These are phyloP conservation scores for Polydesmus complanatus DNA, from an alignment of 2,888 invertebrate genomes.

Conservation along the genomic window DNA sequence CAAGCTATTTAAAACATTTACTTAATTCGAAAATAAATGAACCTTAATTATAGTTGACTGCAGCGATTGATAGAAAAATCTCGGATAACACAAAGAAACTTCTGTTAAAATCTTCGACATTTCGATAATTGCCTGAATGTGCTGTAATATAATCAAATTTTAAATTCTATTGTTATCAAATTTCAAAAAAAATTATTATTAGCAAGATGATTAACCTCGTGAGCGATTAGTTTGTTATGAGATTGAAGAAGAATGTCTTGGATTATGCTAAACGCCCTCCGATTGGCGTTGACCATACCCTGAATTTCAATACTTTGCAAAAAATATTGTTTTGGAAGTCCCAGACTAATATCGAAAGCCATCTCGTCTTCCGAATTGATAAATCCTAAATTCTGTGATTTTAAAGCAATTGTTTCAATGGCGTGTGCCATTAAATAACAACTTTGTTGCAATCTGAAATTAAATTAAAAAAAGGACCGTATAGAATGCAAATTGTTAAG, in stretches of 20 bases:
- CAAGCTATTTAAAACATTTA: conserved; percentile 4
- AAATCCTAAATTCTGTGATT: conserved; percentile 16
- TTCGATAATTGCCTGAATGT: conserved; percentile 30
- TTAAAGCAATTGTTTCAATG: conserved; percentile 53
- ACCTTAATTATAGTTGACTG: conserved; percentile 66
- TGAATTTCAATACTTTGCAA: conserved; percentile 9
- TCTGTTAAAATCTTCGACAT: conserved; percentile 40
- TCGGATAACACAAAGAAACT: conserved; percentile 53
- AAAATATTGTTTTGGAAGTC: conserved; percentile 9
- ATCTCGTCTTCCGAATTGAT: conserved; percentile 22
- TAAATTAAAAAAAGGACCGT: conserved; percentile 18
- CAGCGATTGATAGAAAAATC: conserved; percentile 70
- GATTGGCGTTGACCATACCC: conserved; percentile 11
- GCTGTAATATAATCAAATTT: conserved; percentile 22
- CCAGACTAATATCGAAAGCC: conserved; percentile 21
- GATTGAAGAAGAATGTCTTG: conserved; percentile 3
- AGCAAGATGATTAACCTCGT: conserved; percentile 30
- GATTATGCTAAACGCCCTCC: conserved; percentile 2
- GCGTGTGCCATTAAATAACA: conserved; percentile 61
- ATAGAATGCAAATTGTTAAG: not conserved
- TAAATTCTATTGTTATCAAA: not conserved
- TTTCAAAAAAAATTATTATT: not conserved
- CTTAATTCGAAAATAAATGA: conserved; percentile 15
- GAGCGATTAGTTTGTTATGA: conserved; percentile 29
- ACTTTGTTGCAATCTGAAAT: conserved; percentile 56